Conservation (phyloP, 2,888 invertebrate species). For the Tipula vernalis region DNA sequence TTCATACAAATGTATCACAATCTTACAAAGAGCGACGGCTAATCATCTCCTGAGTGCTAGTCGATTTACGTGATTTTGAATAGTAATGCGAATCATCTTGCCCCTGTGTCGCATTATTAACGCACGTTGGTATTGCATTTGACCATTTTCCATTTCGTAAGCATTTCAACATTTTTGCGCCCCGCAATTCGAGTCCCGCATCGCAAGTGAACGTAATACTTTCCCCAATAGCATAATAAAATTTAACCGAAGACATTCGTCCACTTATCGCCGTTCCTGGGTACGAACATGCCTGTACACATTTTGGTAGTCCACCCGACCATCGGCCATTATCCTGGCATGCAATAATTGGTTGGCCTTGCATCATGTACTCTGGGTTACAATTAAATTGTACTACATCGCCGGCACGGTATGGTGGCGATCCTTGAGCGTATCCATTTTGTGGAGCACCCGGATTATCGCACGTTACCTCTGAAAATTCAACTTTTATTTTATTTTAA, state of each 20-base stretch:
- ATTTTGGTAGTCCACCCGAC: slow-evolving; percentile 74
- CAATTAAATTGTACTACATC: slow-evolving; percentile 81
- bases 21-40: neutral
- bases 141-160: slow-evolving; percentile 78
- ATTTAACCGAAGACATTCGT: slow-evolving; percentile 74
- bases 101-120: slow-evolving; percentile 15
- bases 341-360: slow-evolving; percentile 78
- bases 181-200: slow-evolving; percentile 58
- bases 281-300: slow-evolving; percentile 77
- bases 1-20: neutral
- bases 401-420: slow-evolving; percentile 66
- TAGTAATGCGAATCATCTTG: neutral
- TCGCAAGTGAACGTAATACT: slow-evolving; percentile 75
- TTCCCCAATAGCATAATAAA: slow-evolving; percentile 78
- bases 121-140: slow-evolving; percentile 67
- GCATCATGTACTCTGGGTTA: slow-evolving; percentile 77
- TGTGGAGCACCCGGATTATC: slow-evolving; percentile 59
- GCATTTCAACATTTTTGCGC: slow-evolving; percentile 67
- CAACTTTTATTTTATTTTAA: slow-evolving; percentile 13
- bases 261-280: slow-evolving; percentile 79
- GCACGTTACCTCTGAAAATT: slow-evolving; percentile 61
- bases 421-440: slow-evolving; percentile 67
- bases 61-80: neutral
- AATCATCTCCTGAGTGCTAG: neutral
- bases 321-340: slow-evolving; percentile 80